Evolutionary conservation across 2,113 vertebrate genomes (phyloP), one percentile per base, ranked within the genome.

Genomic region (Trinectes maculatus): DNA sequence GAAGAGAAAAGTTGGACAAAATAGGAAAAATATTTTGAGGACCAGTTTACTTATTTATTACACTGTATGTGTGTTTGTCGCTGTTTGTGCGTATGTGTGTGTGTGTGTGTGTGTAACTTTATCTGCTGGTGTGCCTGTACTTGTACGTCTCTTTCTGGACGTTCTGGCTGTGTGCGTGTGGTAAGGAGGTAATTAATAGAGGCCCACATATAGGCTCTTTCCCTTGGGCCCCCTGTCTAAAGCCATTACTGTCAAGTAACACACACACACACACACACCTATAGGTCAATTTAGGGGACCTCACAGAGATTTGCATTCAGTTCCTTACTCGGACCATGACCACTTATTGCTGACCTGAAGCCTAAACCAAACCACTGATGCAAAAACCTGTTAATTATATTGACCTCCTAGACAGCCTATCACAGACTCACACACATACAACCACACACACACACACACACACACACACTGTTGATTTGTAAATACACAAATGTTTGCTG

Each of bases 121-220:
- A 42, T 66, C 31, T 55, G 33, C 22, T n/a, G 34, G 15, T 65
- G 49, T 65, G 26, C 21, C 0, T 60, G 21, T 51, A 25, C 70
- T 34, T 29, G 49, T 62, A 49, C 43, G 29, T 43, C 56, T 80
- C 59, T 70, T 56, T 78, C 34, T 81, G 56, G 39, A 44, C 49
- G 59, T 63, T 69, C 36, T 68, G 33, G 3, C 10, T 25, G 39
- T 72, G 47, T 53, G 39, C 18, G 24, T 40, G 56, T 71, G 55
- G 58, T 60, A 63, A 58, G 22, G 21, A 56, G 19, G 57, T 85
- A 80, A 87, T 81, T 87, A 87, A 83, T 75, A 48, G 33, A 54
- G 40, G 51, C 15, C 55, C 24, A 11, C 51, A 61, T 82, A 80
- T 76, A 74, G 63, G 64, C 53, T 55, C 29, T 65, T 71, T 74